phyloP scores from a whole-genome alignment of 2,113 vertebrate genomes.

The Bufo bufo region DNA sequence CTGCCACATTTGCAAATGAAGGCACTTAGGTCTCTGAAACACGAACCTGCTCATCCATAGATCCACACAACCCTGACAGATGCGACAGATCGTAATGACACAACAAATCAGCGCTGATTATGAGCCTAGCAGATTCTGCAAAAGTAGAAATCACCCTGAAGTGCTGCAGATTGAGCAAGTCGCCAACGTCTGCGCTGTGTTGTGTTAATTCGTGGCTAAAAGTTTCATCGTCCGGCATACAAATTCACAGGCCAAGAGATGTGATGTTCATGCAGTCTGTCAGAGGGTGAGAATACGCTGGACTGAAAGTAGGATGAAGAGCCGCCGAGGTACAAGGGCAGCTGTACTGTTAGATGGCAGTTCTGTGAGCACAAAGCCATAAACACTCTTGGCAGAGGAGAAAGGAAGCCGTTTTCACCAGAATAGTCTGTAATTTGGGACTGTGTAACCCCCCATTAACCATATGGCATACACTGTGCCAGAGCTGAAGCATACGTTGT shows the following conservation, averaged over 20 bases:
- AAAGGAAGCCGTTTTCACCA: slow-evolving; percentile 58
- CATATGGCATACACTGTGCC: slow-evolving; percentile 55
- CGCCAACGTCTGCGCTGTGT: neutral
- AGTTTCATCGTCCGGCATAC: neutral
- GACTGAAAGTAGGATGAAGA: slow-evolving; percentile 32
- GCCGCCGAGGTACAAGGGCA: slow-evolving; percentile 46
- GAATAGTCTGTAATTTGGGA: slow-evolving; percentile 60
- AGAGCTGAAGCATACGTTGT: slow-evolving; percentile 57
- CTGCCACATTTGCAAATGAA: slow-evolving; percentile 36
- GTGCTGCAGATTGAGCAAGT: neutral
- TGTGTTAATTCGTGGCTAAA: neutral
- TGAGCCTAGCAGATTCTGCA: neutral
- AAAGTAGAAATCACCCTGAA: neutral
- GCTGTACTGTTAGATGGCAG: slow-evolving; percentile 55
- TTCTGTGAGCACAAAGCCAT: slow-evolving; percentile 48
- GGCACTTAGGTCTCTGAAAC: slow-evolving; percentile 28
- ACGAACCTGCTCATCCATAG: slow-evolving; percentile 12
- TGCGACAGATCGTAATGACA: slow-evolving; percentile 11
- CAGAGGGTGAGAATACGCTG: slow-evolving; percentile 11
- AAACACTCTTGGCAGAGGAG: slow-evolving; percentile 55
- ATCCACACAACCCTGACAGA: slow-evolving; percentile 39
- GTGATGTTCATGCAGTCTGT: slow-evolving; percentile 21
- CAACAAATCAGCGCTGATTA: slow-evolving; percentile 37
- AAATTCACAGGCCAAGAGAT: neutral
- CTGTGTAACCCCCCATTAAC: slow-evolving; percentile 57